Evolutionary conservation across 2,113 vertebrate genomes (phyloP).

Genomic region (Craseonycteris thonglongyai): DNA sequence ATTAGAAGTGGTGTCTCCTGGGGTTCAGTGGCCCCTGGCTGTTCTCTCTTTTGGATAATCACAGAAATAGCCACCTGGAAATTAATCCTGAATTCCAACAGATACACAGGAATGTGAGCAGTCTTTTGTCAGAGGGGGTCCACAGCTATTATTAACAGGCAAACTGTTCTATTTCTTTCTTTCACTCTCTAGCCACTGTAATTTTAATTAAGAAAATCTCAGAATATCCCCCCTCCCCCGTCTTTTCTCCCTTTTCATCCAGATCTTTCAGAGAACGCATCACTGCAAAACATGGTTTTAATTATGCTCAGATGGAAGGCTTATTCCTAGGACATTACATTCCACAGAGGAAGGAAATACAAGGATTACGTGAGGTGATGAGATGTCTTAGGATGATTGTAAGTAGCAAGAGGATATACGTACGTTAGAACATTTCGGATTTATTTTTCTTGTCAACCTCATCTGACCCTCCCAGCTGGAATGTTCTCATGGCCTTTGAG

Average conservation of each 20-base stretch:
- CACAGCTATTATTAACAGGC: not conserved
- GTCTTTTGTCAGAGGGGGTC: not conserved
- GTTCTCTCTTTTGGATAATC: not conserved
- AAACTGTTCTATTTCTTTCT: not conserved
- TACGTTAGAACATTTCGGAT: not conserved
- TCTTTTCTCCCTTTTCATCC: not conserved
- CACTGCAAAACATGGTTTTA: not conserved
- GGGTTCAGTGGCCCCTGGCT: not conserved
- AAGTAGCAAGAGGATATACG: not conserved
- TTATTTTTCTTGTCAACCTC: not conserved
- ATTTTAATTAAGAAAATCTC: not conserved
- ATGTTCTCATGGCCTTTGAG: not conserved
- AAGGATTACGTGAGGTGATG: not conserved
- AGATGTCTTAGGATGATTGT: not conserved
- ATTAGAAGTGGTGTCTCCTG: not conserved
- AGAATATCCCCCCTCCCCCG: not conserved
- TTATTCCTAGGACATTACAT: not conserved
- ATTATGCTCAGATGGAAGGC: not conserved
- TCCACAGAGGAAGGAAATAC: not conserved
- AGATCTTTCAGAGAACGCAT: not conserved
- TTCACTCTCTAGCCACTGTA: not conserved
- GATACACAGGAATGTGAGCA: not conserved
- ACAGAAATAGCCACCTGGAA: not conserved
- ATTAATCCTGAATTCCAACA: not conserved
- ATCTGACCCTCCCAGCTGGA: not conserved